Conservation (phyloP, 2,888 invertebrate species). For the Epistrophe eligans region DNA sequence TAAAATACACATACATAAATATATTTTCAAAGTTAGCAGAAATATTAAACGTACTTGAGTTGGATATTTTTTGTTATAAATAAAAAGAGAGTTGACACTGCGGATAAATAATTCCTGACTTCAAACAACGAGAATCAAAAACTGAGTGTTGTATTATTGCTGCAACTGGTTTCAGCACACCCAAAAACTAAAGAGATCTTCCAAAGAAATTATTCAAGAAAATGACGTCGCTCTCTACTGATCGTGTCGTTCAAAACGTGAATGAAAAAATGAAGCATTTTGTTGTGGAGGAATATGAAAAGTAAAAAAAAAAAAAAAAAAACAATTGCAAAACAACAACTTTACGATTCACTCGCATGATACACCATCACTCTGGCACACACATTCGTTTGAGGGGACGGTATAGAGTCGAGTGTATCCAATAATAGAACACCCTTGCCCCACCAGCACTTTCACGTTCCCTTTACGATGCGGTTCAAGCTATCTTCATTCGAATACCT, state of each 20-base stretch:
- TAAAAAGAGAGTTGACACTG: slow-evolving; percentile 10
- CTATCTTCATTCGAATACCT: neutral
- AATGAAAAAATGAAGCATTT: slow-evolving; percentile 42
- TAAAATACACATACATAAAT: slow-evolving; percentile 16
- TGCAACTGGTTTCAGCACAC: slow-evolving; percentile 42
- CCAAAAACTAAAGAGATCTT: slow-evolving; percentile 7
- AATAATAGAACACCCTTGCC: slow-evolving; percentile 39
- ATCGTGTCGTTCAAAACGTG: slow-evolving; percentile 19
- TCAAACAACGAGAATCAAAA: slow-evolving; percentile 29
- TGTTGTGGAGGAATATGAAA: too few species aligned
- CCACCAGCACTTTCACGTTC: neutral
- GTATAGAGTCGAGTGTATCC: slow-evolving; percentile 6
- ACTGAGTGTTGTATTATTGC: slow-evolving; percentile 16
- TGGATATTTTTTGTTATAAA: neutral
- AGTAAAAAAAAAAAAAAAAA: neutral
- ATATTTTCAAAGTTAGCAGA: neutral
- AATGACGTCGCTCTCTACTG: neutral
- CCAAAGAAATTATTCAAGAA: slow-evolving; percentile 26
- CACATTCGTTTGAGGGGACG: neutral
- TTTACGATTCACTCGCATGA: slow-evolving; percentile 47
- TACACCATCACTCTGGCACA: slow-evolving; percentile 2
- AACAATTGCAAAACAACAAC: slow-evolving; percentile 47
- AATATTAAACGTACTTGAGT: slow-evolving; percentile 26
- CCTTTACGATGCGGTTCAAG: neutral
- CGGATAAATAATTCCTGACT: neutral